These are phyloP conservation scores for Lucifuga dentata DNA, from an alignment of 2,113 vertebrate genomes.

Conservation along the genomic window DNA sequence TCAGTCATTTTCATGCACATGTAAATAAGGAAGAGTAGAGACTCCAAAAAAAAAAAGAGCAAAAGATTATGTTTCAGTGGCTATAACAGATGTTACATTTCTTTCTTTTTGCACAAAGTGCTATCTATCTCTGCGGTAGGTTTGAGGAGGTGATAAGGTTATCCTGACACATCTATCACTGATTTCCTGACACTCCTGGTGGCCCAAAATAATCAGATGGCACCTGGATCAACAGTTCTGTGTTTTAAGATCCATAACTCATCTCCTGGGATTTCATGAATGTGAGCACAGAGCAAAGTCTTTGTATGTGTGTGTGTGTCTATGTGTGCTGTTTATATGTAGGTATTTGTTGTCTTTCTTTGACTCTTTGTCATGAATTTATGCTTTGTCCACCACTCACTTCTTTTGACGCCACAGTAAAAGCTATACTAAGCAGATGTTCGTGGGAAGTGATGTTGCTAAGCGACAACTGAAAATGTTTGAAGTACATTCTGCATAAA, in stretches of 20 bases:
- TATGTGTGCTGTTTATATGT: slow-evolving; percentile 7
- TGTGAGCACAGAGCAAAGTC: slow-evolving; percentile 35
- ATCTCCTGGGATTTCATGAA: slow-evolving; percentile 57
- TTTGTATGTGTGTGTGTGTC: slow-evolving; percentile 18
- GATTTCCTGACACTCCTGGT: slow-evolving; percentile 72
- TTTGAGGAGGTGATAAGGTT: slow-evolving; percentile 75
- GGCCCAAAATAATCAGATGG: slow-evolving; percentile 80
- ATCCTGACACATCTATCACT: slow-evolving; percentile 73
- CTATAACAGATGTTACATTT: slow-evolving; percentile 48
- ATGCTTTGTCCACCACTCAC: background rate
- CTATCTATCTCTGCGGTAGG: slow-evolving; percentile 53
- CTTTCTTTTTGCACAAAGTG: slow-evolving; percentile 23
- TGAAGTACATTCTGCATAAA: background rate
- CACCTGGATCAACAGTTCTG: slow-evolving; percentile 82
- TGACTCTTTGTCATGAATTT: slow-evolving; percentile 27
- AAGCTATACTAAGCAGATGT: slow-evolving; percentile 53
- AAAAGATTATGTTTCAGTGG: slow-evolving; percentile 49
- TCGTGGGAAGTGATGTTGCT: slow-evolving; percentile 37
- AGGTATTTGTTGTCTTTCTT: slow-evolving; percentile 15
- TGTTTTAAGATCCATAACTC: slow-evolving; percentile 70
- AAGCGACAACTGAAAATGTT: slow-evolving; percentile 10
- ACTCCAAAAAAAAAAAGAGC: slow-evolving; percentile 17
- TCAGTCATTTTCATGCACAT: slow-evolving; percentile 46
- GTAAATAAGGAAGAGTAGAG: slow-evolving; percentile 54
- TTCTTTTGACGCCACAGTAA: slow-evolving; percentile 22